Percentiles rank a stretch among this genome's conserved stretches.
phyloP scores from a whole-genome alignment of 2,888 invertebrate genomes.

The Ectemnius continuus region DNA sequence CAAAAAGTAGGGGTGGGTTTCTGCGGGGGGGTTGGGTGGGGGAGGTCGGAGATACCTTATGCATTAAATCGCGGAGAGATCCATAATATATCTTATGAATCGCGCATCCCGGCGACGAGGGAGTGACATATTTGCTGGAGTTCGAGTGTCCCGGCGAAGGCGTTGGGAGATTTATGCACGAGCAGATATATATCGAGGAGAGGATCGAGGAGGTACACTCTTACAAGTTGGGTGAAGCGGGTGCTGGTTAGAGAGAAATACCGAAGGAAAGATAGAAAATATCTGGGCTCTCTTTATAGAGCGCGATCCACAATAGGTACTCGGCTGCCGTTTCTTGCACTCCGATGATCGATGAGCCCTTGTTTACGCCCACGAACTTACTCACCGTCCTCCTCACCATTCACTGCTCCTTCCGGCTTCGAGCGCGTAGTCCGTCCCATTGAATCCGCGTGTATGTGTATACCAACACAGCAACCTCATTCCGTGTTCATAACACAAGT shows the following conservation, averaged over 20 bases:
- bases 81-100: conserved; percentile 46
- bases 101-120: conserved; percentile 46
- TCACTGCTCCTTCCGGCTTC: conserved; percentile 42
- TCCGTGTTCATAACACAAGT: neutral
- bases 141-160: conserved; percentile 44
- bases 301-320: conserved; percentile 40
- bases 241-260: conserved; percentile 15
- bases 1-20: neutral
- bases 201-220: neutral
- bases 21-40: too few species aligned
- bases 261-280: conserved; percentile 43
- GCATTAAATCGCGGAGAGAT: conserved; percentile 29
- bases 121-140: conserved; percentile 56
- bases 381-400: conserved; percentile 33
- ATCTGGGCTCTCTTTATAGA: conserved; percentile 41
- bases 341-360: conserved; percentile 63
- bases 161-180: conserved; percentile 56
- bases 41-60: neutral
- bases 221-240: neutral
- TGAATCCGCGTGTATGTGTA: conserved; percentile 21
- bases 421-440: conserved; percentile 30
- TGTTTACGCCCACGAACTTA: conserved; percentile 60
- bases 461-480: too few species aligned
- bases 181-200: conserved; percentile 21
- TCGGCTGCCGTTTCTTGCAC: conserved; percentile 53